These are phyloP conservation scores for Branchipolynoe longqiensis DNA, from an alignment of 2,888 invertebrate species.

Conservation along the genomic window DNA sequence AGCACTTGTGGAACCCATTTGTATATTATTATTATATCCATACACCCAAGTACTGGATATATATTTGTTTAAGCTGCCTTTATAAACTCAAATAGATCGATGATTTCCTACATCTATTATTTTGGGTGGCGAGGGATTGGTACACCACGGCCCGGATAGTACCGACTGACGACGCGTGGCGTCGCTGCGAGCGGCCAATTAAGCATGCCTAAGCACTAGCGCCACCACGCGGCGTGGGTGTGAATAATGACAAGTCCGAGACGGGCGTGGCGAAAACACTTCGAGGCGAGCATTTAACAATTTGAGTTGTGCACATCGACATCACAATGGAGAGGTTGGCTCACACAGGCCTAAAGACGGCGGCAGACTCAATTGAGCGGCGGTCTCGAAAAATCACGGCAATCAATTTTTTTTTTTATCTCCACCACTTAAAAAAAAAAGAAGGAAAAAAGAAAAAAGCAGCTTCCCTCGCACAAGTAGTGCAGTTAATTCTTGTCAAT, in stretches of 20 bases:
- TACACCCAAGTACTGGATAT: too few species aligned
- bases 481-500: slow-evolving; percentile 52
- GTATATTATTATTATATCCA: too few species aligned
- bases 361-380: not conserved
- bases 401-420: slow-evolving; percentile 9
- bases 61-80: too few species aligned
- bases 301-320: slow-evolving; percentile 17
- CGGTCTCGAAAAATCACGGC: slow-evolving; percentile 42
- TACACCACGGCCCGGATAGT: too few species aligned
- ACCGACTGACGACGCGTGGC: too few species aligned
- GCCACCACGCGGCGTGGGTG: not conserved
- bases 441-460: too few species aligned
- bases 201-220: slow-evolving; percentile 2
- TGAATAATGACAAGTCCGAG: slow-evolving; percentile 23
- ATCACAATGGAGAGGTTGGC: not conserved
- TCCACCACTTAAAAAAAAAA: too few species aligned
- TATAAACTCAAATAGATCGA: too few species aligned
- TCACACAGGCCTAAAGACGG: not conserved
- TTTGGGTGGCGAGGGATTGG: too few species aligned
- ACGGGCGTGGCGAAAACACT: slow-evolving; percentile 25
- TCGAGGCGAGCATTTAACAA: slow-evolving; percentile 33
- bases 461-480: not conserved
- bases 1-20: too few species aligned
- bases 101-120: too few species aligned
- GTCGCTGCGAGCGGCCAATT: slow-evolving; percentile 15